phyloP scores from a whole-genome alignment of 2,797 vertebrate genomes.

The Apodemus agrarius region DNA sequence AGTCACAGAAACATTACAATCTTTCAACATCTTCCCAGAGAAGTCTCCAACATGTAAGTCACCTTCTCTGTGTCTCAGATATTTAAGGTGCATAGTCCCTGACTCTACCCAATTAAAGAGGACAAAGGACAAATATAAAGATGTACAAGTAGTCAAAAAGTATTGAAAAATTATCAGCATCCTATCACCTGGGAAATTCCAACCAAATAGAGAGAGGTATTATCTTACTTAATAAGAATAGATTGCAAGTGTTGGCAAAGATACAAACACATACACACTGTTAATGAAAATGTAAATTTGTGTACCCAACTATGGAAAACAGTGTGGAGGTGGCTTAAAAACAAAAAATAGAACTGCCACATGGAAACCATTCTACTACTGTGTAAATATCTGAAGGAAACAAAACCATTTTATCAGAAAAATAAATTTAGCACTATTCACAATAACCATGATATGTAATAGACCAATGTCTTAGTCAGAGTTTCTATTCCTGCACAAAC shows the following conservation, averaged over 20 bases:
- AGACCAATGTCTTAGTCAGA: too few relatives aligned
- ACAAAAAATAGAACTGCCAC: background rate
- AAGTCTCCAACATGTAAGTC: constrained; percentile 5
- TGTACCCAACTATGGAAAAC: background rate
- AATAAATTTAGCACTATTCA: background rate
- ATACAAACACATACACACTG: background rate
- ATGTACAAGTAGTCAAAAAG: background rate
- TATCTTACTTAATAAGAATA: background rate
- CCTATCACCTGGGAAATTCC: background rate
- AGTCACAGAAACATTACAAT: background rate
- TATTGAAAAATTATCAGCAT: background rate
- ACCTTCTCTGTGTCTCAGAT: constrained; percentile 8
- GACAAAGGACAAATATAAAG: background rate
- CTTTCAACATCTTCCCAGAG: constrained; percentile 24
- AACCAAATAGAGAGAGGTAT: background rate
- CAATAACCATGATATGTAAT: background rate
- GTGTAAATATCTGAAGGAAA: background rate
- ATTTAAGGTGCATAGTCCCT: background rate
- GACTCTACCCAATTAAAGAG: constrained; percentile 21
- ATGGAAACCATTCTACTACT: background rate
- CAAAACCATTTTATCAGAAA: background rate
- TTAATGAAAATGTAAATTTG: background rate
- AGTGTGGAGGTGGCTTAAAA: background rate
- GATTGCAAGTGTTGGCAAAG: background rate
- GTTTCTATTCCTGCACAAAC: too few relatives aligned